Base-by-base conservation (phyloP, 1,140 invertebrate genomes). In the Caerostris darwini region DNA sequence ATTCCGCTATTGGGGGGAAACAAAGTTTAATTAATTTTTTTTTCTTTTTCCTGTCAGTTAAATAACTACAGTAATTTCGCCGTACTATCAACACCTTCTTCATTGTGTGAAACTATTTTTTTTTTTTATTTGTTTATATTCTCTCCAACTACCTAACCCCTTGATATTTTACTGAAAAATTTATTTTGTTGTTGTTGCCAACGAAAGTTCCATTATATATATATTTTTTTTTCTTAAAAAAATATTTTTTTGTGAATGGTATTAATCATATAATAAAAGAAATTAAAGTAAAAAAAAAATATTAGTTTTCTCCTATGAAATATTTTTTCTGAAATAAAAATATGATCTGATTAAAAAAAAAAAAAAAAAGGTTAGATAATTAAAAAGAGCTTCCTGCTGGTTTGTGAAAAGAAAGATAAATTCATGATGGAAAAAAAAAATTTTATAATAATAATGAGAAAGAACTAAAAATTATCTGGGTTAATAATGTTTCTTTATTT, bases 11-110 rank as follows among this genome's bases (percentile, higher is more conserved):
- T 58, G 5, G 10, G 0, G 12, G 61, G 50, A 8, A n/a, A 56
- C 14, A n/a, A 58, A 83, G 54, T 83, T 83, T 83, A 83, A 83
- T 83, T 83, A 83, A 54, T 83, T 34, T 83, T 58, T 58, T 83
- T 83, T 58, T 54, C 14, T 57, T 14, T 12, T 57, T 83, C 82
- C 6, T 19, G 82, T 57, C 82, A 83, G 54, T 83, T 83, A 83
- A 83, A 83, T 83, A 83, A 83, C 82, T 17, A 58, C 5, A 83
- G 82, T 58, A 83, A 83, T 83, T 83, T 83, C 56, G 54, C 34
- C 56, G 14, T 56, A 57, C 17, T 83, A 83, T 83, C 82, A 83
- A 83, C 82, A 83, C 82, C 82, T 83, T 77, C 57, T 34, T 19
- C 82, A 56, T 83, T 77, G 71, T 77, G 34, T 50, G 19, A 77